Conservation (phyloP, 2,888 invertebrate species). For the Dryadula phaetusa region DNA sequence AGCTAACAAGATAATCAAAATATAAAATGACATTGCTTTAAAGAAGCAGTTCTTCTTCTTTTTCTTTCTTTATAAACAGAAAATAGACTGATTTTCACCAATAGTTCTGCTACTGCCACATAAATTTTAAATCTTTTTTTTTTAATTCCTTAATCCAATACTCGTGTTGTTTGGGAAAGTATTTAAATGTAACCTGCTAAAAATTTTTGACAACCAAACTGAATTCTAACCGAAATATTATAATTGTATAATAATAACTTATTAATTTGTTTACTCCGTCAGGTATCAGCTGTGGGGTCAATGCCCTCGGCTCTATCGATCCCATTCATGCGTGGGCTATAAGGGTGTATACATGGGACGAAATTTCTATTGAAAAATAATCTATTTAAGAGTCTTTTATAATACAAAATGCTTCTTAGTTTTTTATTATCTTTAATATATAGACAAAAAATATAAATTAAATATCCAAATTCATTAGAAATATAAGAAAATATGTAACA, state of each 20-base stretch:
- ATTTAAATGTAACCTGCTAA: neutral
- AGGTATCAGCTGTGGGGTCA: constrained; percentile 54
- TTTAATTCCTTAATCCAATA: too few species aligned
- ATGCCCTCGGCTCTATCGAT: constrained; percentile 64
- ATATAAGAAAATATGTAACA: too few species aligned
- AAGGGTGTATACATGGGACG: constrained; percentile 17
- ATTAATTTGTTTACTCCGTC: constrained; percentile 41
- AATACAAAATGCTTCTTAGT: neutral
- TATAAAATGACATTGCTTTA: too few species aligned
- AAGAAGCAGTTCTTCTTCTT: too few species aligned
- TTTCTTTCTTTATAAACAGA: too few species aligned
- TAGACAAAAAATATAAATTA: too few species aligned
- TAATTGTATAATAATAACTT: constrained; percentile 7
- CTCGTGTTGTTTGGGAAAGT: too few species aligned
- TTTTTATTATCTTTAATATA: neutral
- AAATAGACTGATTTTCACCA: too few species aligned
- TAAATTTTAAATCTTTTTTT: too few species aligned
- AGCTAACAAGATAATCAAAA: too few species aligned
- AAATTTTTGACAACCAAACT: neutral
- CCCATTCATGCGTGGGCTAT: constrained; percentile 61
- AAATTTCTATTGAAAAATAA: constrained; percentile 20
- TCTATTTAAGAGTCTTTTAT: constrained; percentile 5
- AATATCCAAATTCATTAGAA: too few species aligned
- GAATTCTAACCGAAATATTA: neutral
- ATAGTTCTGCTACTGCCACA: too few species aligned